A percentile compares a stretch with the other conserved stretches of the same genome.
Conservation (phyloP, 2,113 vertebrate genomes). For the Rhinolophus ferrumequinum region DNA sequence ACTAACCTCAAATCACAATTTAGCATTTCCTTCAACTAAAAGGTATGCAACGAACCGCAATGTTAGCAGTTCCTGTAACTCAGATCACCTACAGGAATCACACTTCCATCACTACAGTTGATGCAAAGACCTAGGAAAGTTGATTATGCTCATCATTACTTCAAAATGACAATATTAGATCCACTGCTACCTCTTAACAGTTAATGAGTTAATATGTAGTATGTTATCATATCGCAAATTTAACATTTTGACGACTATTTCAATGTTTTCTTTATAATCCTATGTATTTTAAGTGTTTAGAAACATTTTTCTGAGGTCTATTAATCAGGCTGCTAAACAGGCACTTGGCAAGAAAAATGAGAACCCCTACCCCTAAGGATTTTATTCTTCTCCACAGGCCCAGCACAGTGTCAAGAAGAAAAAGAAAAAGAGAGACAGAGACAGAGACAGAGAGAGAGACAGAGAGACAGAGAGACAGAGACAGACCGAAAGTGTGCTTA, state of each 20-base stretch:
- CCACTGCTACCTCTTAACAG: neutral
- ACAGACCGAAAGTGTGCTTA: neutral
- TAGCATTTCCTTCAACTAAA: constrained; percentile 15
- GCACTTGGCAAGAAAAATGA: constrained; percentile 44
- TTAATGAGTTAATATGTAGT: neutral
- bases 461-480: too few species aligned
- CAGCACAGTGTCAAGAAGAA: neutral
- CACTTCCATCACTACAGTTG: neutral
- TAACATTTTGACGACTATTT: neutral
- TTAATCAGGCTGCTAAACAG: neutral
- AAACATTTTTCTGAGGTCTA: neutral
- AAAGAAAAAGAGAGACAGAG: neutral
- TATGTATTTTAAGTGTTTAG: neutral
- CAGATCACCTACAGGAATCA: neutral
- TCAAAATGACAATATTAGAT: constrained; percentile 33
- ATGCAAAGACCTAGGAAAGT: neutral
- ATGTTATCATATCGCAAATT: neutral
- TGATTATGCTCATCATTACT: neutral
- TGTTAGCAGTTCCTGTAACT: neutral
- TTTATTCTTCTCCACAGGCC: neutral
- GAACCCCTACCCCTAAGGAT: neutral
- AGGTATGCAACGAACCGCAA: neutral
- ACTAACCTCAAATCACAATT: neutral
- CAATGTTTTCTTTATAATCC: neutral
- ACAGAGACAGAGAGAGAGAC: too few species aligned